phyloP scores from a whole-genome alignment of 2,797 vertebrate genomes.

The Semaprochilodus insignis region DNA sequence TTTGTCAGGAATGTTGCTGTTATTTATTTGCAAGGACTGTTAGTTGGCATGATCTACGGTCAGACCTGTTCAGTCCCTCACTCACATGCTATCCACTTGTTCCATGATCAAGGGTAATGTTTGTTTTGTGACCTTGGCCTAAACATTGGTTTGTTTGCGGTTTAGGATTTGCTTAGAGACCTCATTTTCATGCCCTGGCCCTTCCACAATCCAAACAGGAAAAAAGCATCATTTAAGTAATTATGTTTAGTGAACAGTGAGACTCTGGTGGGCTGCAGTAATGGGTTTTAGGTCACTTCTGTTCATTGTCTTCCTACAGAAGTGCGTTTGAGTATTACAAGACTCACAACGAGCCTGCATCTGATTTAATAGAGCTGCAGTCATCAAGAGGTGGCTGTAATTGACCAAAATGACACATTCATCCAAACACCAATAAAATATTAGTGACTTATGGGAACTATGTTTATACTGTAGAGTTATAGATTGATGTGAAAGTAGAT shows the following conservation, averaged over 20 bases:
- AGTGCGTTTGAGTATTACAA: not conserved
- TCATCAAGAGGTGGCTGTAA: not conserved
- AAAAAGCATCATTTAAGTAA: conserved; percentile 41
- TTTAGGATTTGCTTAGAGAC: conserved; percentile 1
- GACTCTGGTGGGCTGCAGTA: not conserved
- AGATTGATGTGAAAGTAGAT: too few relatives aligned
- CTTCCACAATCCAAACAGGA: conserved; percentile 46
- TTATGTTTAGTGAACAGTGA: conserved; percentile 22
- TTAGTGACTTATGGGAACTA: too few relatives aligned
- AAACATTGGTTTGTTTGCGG: conserved; percentile 32
- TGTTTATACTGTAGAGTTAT: too few relatives aligned
- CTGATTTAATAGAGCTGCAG: not conserved
- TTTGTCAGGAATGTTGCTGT: not conserved
- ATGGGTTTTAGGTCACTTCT: not conserved
- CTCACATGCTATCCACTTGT: not conserved
- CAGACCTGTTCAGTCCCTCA: not conserved
- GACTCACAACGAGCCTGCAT: not conserved
- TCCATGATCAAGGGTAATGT: conserved; percentile 33
- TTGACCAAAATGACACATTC: too few relatives aligned
- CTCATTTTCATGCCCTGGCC: conserved; percentile 18
- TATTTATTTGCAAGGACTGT: conserved; percentile 1
- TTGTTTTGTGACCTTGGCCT: conserved; percentile 37
- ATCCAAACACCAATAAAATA: too few relatives aligned
- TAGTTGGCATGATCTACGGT: not conserved
- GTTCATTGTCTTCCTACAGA: not conserved